Conservation (phyloP, 2,888 invertebrate genomes). For the Unio delphinus region DNA sequence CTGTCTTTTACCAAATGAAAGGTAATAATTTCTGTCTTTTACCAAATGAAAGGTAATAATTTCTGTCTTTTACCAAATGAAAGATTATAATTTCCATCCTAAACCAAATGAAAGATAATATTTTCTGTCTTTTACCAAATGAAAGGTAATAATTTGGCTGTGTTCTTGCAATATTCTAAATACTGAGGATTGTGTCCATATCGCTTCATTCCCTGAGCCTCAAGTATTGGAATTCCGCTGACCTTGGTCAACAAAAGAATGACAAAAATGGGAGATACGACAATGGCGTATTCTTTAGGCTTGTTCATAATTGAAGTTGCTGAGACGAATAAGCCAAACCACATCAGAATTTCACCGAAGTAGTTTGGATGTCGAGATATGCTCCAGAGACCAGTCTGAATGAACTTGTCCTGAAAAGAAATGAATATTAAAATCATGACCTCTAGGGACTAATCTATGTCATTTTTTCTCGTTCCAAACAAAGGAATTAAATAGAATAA, state of each 20-base stretch:
- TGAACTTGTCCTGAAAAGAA: conserved; percentile 61
- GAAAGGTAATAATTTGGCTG: conserved; percentile 69
- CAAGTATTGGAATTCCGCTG: conserved; percentile 70
- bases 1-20: too few species aligned
- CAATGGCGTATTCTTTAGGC: conserved; percentile 53
- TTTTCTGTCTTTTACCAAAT: conserved; percentile 43
- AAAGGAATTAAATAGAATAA: too few species aligned
- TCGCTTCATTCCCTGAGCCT: conserved; percentile 59
- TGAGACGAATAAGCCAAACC: conserved; percentile 63
- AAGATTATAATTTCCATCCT: too few species aligned
- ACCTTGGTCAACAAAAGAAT: conserved; percentile 67
- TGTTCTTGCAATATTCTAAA: conserved; percentile 64
- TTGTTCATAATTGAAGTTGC: conserved; percentile 51
- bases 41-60: too few species aligned
- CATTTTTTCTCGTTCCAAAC: too few species aligned
- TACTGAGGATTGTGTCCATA: conserved; percentile 68
- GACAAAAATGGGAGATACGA: conserved; percentile 67
- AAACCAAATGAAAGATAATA: too few species aligned
- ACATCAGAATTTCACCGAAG: conserved; percentile 69
- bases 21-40: too few species aligned
- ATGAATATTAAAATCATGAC: neutral
- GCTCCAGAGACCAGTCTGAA: conserved; percentile 64
- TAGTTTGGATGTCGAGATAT: conserved; percentile 68
- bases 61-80: too few species aligned
- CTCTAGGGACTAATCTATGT: too few species aligned